Percentiles rank a stretch among this genome's conserved stretches.
These are phyloP conservation scores for Drosophila parabipectinata DNA, from an alignment of 1,140 invertebrate genomes.

Conservation along the genomic window DNA sequence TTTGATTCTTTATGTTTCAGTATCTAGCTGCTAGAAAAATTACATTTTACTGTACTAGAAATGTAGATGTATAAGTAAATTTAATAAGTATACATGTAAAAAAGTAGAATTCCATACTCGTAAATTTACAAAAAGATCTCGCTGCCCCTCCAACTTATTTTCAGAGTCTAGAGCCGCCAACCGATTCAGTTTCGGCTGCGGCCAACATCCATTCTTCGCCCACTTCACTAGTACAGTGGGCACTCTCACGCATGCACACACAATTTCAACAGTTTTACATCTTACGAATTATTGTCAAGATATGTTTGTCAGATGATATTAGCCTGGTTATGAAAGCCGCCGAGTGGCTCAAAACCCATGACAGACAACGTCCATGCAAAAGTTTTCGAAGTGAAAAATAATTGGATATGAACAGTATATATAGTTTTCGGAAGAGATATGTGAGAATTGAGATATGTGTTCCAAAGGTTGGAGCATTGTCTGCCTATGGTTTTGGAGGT, in stretches of 20 bases:
- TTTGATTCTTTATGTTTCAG: conserved; percentile 11
- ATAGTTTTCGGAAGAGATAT: conserved; percentile 43
- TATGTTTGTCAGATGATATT: conserved; percentile 83
- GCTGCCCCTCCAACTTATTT: conserved; percentile 5
- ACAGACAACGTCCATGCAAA: conserved; percentile 13
- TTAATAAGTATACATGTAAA: conserved; percentile 67
- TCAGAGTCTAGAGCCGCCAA: conserved; percentile 27
- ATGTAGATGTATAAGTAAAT: conserved; percentile 73
- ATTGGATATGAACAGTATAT: not conserved
- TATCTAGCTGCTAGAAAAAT: conserved; percentile 67
- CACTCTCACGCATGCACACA: conserved; percentile 43
- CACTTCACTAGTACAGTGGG: conserved; percentile 31
- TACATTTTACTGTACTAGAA: conserved; percentile 62
- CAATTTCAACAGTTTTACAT: conserved; percentile 72
- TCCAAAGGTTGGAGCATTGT: conserved; percentile 1
- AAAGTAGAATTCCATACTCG: conserved; percentile 71
- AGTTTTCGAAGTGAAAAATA: not conserved
- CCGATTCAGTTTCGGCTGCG: conserved; percentile 7
- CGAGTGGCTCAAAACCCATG: conserved; percentile 17
- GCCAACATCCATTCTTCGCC: conserved; percentile 15
- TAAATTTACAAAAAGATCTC: conserved; percentile 66
- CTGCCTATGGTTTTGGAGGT: conserved; percentile 25
- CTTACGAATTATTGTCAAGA: conserved; percentile 82
- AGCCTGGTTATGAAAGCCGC: conserved; percentile 71
- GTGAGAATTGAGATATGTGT: conserved; percentile 42